Evolutionary conservation across 2,888 invertebrate species (phyloP).

Genomic region (Mesochorus sp.): DNA sequence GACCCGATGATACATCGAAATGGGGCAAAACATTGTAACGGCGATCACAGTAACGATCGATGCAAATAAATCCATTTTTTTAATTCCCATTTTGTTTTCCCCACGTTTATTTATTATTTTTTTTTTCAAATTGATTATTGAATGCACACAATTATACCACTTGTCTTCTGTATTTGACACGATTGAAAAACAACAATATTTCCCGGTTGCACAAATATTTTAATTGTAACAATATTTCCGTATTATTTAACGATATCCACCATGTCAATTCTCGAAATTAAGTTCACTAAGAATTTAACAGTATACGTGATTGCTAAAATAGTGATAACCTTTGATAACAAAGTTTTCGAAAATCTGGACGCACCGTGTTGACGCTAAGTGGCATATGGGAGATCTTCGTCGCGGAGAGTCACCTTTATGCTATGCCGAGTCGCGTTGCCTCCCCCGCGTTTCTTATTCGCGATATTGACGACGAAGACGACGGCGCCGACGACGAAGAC

Average conservation of each 20-base stretch:
- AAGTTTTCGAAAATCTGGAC: constrained; percentile 34
- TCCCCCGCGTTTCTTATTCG: constrained; percentile 73
- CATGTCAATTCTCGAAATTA: background rate
- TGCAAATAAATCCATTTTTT: constrained; percentile 25
- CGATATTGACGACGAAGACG: constrained; percentile 59
- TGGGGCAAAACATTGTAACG: constrained; percentile 19
- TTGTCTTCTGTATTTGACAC: background rate
- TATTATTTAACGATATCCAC: too few relatives aligned
- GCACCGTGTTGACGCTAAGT: constrained; percentile 70
- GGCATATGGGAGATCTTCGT: constrained; percentile 76
- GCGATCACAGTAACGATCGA: constrained; percentile 8
- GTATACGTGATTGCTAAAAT: too few relatives aligned
- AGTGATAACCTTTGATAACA: background rate
- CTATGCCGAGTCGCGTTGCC: constrained; percentile 70
- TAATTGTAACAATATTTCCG: background rate
- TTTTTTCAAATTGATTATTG: background rate
- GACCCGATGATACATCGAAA: constrained; percentile 32
- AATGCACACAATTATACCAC: background rate
- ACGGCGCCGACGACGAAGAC: constrained; percentile 17
- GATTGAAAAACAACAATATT: background rate
- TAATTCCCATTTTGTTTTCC: constrained; percentile 9
- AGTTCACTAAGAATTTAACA: background rate
- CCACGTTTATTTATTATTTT: background rate
- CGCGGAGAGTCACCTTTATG: constrained; percentile 79
- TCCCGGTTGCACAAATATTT: constrained; percentile 1